Base-by-base conservation (phyloP, 2,888 invertebrate species). In the Flexamia atlantica region DNA sequence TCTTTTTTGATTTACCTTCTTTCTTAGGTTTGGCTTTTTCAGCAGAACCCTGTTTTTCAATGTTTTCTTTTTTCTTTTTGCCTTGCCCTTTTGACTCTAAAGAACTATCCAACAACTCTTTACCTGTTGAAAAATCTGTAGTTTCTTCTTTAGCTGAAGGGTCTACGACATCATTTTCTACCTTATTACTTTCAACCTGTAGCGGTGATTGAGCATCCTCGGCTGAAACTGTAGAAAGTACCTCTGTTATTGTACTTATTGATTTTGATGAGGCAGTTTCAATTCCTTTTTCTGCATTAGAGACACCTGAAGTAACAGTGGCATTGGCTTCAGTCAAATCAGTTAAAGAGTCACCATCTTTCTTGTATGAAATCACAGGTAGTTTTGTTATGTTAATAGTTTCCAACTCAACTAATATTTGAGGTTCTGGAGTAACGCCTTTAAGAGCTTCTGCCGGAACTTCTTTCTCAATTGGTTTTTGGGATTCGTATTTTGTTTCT, bases 331-430 rank as follows among this genome's bases (percentile, higher is more conserved):
- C 3, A 17, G 14, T 4, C 14, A 17, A 46, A 3, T 46, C 46
- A 17, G 3, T 17, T 12, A 2, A 17, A 46, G 17, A 17, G 4
- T 46, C 46, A 17, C 17, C 17, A 17, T 46, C n/a, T 17, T 12
- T 46, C n/a, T 60, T 60, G 14, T 9, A 70, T 30, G 32, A 70
- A 4, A 5, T 32, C 5, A 32, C 32, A 9, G 70, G 70, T 9
- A 70, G 70, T 30, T 70, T 70, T 3, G 70, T 70, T 12, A 70
- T 70, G 10, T 30, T 70, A 1, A 70, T 9, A 12, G 32, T 70
- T 32, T 70, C 70, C 36, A 70, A 10, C 14, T 70, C 70, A 70
- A 28, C 32, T 70, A 70, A 17, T 32, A 32, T 30, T 70, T 32
- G 70, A 30, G 70, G 10, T 32, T 70, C 30, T 30, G 70, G 70